These are phyloP conservation scores for Astropecten irregularis DNA, from an alignment of 53 echinoderm and acorn worm genomes.

Conservation along the genomic window DNA sequence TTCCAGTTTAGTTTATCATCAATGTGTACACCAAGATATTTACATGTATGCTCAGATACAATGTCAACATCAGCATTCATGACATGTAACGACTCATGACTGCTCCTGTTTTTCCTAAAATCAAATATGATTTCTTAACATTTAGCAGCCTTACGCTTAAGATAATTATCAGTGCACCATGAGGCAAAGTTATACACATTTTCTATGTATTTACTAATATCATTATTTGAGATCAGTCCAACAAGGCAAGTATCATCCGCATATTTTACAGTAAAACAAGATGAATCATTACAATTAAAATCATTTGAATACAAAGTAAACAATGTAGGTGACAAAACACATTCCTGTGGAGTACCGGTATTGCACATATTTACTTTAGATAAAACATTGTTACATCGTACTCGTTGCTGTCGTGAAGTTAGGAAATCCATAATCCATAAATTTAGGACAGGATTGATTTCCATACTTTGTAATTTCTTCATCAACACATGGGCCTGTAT, in stretches of 20 bases:
- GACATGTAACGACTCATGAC: too few relatives aligned
- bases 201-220: neutral
- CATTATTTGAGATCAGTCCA: neutral
- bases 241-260: slow-evolving; percentile 1
- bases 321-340: neutral
- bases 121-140: too few relatives aligned
- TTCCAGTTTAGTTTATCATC: too few relatives aligned
- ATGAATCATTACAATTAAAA: neutral
- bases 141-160: neutral
- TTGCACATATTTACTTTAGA: neutral
- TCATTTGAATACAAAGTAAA: neutral
- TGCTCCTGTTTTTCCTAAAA: too few relatives aligned
- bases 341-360: neutral
- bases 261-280: slow-evolving; percentile 3
- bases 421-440: slow-evolving; percentile 7
- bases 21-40: too few relatives aligned
- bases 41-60: too few relatives aligned
- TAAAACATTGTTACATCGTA: neutral
- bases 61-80: too few relatives aligned
- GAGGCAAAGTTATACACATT: neutral
- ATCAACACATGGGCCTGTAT: neutral
- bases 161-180: neutral
- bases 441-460: slow-evolving; percentile 4
- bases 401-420: neutral
- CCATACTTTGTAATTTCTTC: neutral